Percentiles rank a stretch among this genome's conserved stretches.
These are phyloP conservation scores for Siniperca knerii DNA, from an alignment of 2,113 vertebrate genomes.

Conservation along the genomic window DNA sequence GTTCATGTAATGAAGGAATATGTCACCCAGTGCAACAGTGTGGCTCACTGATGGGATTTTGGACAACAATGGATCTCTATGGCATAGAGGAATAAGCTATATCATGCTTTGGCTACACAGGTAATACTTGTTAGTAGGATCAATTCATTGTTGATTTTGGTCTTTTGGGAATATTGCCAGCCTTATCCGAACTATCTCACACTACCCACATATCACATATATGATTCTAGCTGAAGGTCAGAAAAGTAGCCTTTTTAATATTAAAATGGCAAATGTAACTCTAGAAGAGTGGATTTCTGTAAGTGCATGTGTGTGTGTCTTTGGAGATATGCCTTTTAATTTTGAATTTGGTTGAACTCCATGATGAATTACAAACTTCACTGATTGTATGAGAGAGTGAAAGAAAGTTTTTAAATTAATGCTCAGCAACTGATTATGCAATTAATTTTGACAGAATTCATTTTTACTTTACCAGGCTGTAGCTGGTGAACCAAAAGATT, in stretches of 20 bases:
- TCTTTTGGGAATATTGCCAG: neutral
- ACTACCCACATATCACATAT: neutral
- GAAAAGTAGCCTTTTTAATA: neutral
- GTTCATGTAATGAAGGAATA: neutral
- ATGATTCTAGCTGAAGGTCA: neutral
- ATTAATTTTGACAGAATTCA: slow-evolving; percentile 59
- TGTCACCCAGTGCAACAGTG: neutral
- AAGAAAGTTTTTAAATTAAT: slow-evolving; percentile 45
- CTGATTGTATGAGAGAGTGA: slow-evolving; percentile 20
- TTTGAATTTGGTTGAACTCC: slow-evolving; percentile 37
- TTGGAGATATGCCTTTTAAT: slow-evolving; percentile 10
- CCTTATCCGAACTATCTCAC: neutral
- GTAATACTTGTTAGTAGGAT: neutral
- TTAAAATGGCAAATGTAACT: neutral
- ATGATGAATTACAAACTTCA: slow-evolving; percentile 54
- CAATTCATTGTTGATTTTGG: neutral
- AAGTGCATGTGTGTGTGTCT: neutral
- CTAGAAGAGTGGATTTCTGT: neutral
- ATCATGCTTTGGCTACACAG: neutral
- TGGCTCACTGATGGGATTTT: neutral
- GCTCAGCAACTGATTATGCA: slow-evolving; percentile 49
- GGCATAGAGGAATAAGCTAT: neutral
- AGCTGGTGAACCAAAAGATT: slow-evolving; percentile 61
- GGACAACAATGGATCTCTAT: neutral
- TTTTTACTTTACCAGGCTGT: slow-evolving; percentile 54